Evolutionary conservation across 2,888 invertebrate species (phyloP).

Genomic region (Rhopalosiphum nymphaeae): DNA sequence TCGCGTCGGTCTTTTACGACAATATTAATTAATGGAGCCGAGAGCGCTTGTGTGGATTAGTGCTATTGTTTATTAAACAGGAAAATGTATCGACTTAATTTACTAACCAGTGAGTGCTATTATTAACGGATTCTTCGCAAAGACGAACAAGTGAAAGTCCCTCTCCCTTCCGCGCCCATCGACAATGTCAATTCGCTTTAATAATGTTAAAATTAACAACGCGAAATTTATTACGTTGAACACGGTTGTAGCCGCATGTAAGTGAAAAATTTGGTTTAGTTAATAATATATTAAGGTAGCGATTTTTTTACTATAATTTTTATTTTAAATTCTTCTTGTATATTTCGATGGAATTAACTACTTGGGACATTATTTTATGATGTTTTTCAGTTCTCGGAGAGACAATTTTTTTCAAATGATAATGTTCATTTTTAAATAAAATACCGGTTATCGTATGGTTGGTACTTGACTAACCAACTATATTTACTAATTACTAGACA

Average conservation of each 20-base stretch:
- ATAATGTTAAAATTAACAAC: not conserved
- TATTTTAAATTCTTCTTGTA: not conserved
- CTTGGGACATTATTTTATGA: not conserved
- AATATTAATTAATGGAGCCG: not conserved
- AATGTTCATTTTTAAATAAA: not conserved
- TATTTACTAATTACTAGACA: not conserved
- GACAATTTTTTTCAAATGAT: not conserved
- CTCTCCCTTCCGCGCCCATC: not conserved
- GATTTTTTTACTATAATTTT: not conserved
- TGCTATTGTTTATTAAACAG: not conserved
- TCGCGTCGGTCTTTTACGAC: not conserved
- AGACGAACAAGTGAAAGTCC: not conserved
- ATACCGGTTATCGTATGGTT: not conserved
- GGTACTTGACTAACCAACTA: not conserved
- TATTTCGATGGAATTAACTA: not conserved
- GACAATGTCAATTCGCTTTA: not conserved
- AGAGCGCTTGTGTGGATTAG: not conserved
- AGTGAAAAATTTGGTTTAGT: not conserved
- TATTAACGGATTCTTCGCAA: not conserved
- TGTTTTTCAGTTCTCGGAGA: not conserved
- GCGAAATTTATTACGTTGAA: not conserved
- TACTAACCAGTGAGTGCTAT: too few species aligned
- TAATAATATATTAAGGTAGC: not conserved
- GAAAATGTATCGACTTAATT: not conserved
- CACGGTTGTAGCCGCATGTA: too few species aligned